Evolutionary conservation across 2,888 invertebrate species (phyloP), one percentile per base, ranked within the genome.

Genomic region (Aleiodes alternator): DNA sequence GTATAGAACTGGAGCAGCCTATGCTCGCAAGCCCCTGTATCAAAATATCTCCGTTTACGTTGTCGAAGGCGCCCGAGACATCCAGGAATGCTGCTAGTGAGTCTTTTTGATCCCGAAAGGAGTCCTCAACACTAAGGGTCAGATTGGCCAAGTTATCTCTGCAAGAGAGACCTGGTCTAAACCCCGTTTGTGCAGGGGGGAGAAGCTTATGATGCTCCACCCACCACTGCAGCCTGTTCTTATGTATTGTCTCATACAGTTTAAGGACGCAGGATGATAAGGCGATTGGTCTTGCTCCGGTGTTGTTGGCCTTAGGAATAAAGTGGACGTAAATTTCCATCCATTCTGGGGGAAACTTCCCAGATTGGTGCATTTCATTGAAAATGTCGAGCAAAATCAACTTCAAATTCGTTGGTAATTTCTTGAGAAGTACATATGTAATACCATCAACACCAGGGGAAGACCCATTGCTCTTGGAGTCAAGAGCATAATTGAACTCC

Each of bases 231-330:
- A 80, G 57, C 38, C 78, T 64, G 23, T 73, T 78, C 69, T 80
- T 80, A 3, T 80, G 9, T n/a, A 82, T 73, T 4, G 77, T 59
- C 75, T 82, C 79, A 29, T 79, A 77, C 0, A 81, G 53, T 80
- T 82, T 81, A 16, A 76, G 73, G 5, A 77, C 23, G 11, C 80
- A 81, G 5, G 79, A 81, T 0, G 79, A 70, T 4, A 80, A 69
- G 7, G 82, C 51, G 9, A 79, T 80, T 8, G 77, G 79, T 7
- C 80, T 34, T 3, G 79, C 34, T 16, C 69, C 55, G 8, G 43
- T 34, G 6, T 72, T 73, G 16, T 79, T 72, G 0, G 72, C 6
- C 73, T 81, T 81, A 8, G 75, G 50, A 0, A 81, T 76, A 48
- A 80, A 81, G n/a, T 78, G 76, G 11, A 80, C 53, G 23, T 69